Percentiles rank a stretch among this genome's conserved stretches.
Evolutionary conservation across 2,113 vertebrate species (phyloP).

Genomic region (Cichladusa arquata): DNA sequence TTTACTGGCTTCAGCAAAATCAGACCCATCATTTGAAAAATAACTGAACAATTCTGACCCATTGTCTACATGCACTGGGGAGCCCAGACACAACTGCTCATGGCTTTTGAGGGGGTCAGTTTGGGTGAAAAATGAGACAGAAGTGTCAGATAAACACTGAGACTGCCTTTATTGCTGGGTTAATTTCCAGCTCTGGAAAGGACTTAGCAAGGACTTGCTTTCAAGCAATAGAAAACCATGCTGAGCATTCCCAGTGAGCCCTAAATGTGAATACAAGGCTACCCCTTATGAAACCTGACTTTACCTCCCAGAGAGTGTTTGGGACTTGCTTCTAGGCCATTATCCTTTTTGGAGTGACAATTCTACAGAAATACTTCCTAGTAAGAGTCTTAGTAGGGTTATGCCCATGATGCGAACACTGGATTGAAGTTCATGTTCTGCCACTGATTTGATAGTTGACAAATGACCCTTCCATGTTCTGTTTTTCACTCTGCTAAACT

Average conservation of each 20-base stretch:
- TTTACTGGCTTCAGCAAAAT: background rate
- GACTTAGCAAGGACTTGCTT: background rate
- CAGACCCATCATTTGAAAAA: background rate
- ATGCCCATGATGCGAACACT: background rate
- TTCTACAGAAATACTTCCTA: background rate
- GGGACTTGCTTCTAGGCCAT: background rate
- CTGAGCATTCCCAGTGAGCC: background rate
- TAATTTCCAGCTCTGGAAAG: background rate
- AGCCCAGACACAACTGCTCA: background rate
- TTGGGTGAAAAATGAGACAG: background rate
- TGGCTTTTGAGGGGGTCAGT: background rate
- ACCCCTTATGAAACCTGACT: background rate
- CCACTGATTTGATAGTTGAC: background rate
- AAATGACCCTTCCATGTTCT: background rate
- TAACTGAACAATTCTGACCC: background rate
- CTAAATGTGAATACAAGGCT: background rate
- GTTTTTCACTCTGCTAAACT: background rate
- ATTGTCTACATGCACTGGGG: background rate
- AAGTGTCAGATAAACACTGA: background rate
- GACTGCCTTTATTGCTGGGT: background rate
- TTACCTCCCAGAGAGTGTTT: background rate
- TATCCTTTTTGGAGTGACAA: background rate
- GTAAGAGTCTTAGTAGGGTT: background rate
- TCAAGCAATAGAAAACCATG: background rate
- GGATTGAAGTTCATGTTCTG: background rate